These are phyloP conservation scores for Eristalinus sepulchralis DNA, from an alignment of 2,888 invertebrate species.

Conservation along the genomic window DNA sequence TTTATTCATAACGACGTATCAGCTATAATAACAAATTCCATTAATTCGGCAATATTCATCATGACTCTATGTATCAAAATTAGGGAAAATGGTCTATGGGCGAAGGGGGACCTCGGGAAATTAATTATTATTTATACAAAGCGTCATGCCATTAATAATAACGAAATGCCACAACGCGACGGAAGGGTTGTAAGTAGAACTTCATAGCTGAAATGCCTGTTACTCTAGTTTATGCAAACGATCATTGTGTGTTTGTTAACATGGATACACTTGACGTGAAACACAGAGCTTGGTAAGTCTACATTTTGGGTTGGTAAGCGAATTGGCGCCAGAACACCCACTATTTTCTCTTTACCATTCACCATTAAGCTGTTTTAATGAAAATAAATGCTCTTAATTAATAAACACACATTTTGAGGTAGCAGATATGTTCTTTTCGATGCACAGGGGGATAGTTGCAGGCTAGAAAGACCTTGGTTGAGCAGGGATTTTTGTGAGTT, in stretches of 20 bases:
- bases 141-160: conserved; percentile 66
- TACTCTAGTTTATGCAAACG: conserved; percentile 36
- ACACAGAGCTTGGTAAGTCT: conserved; percentile 2
- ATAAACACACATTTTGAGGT: conserved; percentile 81
- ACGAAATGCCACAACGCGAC: conserved; percentile 53
- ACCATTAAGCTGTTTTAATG: conserved; percentile 80
- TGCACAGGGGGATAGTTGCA: conserved; percentile 3
- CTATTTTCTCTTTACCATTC: conserved; percentile 68
- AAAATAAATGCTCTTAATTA: conserved; percentile 81
- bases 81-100: neutral
- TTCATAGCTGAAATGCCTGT: conserved; percentile 21
- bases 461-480: conserved; percentile 42
- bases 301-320: conserved; percentile 42
- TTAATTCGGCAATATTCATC: conserved; percentile 72
- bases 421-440: conserved; percentile 59
- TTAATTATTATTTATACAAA: conserved; percentile 79
- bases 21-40: conserved; percentile 73
- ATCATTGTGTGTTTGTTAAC: conserved; percentile 27
- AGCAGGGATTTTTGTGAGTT: conserved; percentile 46
- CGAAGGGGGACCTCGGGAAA: conserved; percentile 73
- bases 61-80: conserved; percentile 38
- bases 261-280: neutral
- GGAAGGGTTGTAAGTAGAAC: conserved; percentile 60
- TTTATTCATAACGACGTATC: conserved; percentile 73
- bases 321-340: conserved; percentile 75